phyloP scores from a whole-genome alignment of 2,797 vertebrate genomes.

The Falco rusticolus region DNA sequence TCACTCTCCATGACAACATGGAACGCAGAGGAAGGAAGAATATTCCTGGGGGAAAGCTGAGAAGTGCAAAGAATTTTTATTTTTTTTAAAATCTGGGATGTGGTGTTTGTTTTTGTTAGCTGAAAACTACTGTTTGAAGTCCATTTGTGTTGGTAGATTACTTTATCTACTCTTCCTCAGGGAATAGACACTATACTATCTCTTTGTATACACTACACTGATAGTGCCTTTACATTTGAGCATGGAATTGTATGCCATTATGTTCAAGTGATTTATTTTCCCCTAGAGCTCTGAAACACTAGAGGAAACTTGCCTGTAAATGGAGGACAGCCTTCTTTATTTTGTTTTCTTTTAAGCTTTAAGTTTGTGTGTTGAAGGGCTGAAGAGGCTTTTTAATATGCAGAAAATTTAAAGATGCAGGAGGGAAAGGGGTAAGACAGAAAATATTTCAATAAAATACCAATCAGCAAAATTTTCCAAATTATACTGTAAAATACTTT shows the following conservation, averaged over 20 bases:
- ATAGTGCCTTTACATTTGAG: slow-evolving; percentile 36
- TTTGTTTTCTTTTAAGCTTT: background rate
- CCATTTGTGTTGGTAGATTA: slow-evolving; percentile 45
- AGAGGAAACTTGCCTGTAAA: background rate
- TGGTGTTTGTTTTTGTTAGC: slow-evolving; percentile 35
- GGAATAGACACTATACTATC: slow-evolving; percentile 65
- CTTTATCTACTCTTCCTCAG: slow-evolving; percentile 31
- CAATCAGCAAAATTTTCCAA: background rate
- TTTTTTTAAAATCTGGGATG: background rate
- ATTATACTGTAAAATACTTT: background rate
- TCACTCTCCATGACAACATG: background rate
- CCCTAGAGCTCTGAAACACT: background rate
- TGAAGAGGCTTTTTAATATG: background rate
- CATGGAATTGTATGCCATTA: background rate
- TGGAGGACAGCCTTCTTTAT: background rate
- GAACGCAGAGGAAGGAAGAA: slow-evolving; percentile 41
- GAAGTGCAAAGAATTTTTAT: slow-evolving; percentile 36
- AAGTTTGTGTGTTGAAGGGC: background rate
- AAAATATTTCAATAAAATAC: background rate
- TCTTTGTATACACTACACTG: slow-evolving; percentile 55
- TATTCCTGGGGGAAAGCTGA: slow-evolving; percentile 39
- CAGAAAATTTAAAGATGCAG: background rate
- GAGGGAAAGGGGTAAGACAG: background rate
- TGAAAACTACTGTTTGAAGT: slow-evolving; percentile 21
- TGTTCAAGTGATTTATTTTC: slow-evolving; percentile 23